A percentile compares a stretch with the other conserved stretches of the same genome.
phyloP scores from a whole-genome alignment of 2,888 invertebrate genomes.

The Electrophaes corylata region DNA sequence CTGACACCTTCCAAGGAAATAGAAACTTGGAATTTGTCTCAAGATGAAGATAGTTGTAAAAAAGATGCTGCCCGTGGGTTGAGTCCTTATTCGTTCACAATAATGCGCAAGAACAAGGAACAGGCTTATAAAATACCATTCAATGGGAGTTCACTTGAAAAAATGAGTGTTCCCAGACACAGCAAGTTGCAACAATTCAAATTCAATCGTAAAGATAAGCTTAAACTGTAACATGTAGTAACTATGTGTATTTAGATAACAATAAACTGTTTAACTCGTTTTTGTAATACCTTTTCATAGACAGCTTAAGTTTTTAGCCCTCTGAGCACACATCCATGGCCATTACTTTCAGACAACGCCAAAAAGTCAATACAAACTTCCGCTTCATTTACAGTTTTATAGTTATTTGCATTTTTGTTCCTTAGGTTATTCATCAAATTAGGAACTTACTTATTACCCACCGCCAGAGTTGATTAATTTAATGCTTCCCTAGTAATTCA shows the following conservation, averaged over 20 bases:
- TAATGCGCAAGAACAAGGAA: slow-evolving; percentile 40
- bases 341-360: too few species aligned
- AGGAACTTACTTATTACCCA: too few species aligned
- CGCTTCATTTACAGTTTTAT: too few species aligned
- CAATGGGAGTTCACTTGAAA: slow-evolving; percentile 17
- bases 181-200: slow-evolving; percentile 58
- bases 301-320: too few species aligned
- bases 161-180: slow-evolving; percentile 25
- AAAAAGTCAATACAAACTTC: too few species aligned
- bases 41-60: slow-evolving; percentile 39
- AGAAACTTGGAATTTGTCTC: slow-evolving; percentile 62
- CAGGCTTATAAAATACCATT: background rate
- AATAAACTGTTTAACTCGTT: background rate
- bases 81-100: slow-evolving; percentile 41
- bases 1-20: slow-evolving; percentile 54
- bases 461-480: too few species aligned
- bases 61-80: slow-evolving; percentile 21
- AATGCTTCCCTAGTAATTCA: too few species aligned
- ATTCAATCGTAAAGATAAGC: slow-evolving; percentile 54
- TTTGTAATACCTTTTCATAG: background rate
- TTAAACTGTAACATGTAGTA: background rate
- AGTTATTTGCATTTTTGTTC: too few species aligned
- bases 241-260: background rate
- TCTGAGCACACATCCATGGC: too few species aligned
- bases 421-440: too few species aligned